phyloP scores from a whole-genome alignment of 2,888 invertebrate species.

The Achlya flavicornis region DNA sequence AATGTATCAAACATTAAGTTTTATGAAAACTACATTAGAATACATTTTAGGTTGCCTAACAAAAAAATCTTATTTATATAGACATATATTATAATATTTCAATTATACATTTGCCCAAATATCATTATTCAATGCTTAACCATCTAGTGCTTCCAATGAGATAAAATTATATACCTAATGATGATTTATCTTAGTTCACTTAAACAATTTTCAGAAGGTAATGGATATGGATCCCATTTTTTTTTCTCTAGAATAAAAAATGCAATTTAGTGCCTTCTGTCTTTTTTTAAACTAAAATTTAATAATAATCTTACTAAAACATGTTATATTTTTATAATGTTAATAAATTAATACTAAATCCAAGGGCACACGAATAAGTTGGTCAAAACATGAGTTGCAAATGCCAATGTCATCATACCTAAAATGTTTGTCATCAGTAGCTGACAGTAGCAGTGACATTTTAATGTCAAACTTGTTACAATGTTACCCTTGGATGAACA shows the following conservation, averaged over 20 bases:
- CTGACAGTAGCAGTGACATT: not conserved
- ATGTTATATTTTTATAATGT: not conserved
- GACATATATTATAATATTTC: not conserved
- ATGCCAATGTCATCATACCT: not conserved
- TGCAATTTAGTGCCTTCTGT: conserved; percentile 59
- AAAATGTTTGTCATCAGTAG: not conserved
- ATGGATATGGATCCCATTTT: conserved; percentile 10
- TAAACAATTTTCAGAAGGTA: not conserved
- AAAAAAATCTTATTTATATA: not conserved
- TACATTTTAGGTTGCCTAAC: not conserved
- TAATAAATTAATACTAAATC: conserved; percentile 6
- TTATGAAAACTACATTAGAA: not conserved
- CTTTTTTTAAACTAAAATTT: conserved; percentile 44
- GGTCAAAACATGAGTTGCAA: not conserved
- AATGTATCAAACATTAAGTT: conserved; percentile 13
- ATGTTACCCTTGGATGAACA: conserved; percentile 7
- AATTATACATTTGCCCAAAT: not conserved
- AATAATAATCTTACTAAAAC: conserved; percentile 24
- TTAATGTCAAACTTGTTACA: not conserved
- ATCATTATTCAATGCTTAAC: not conserved
- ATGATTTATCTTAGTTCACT: not conserved
- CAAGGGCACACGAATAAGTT: conserved; percentile 2
- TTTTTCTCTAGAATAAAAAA: conserved; percentile 42
- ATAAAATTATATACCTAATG: not conserved
- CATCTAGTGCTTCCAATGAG: not conserved